Percentiles rank a stretch among this genome's conserved stretches.
These are phyloP conservation scores for Drosophila neoperkinsi DNA, from an alignment of 2,888 invertebrate genomes.

Conservation along the genomic window DNA sequence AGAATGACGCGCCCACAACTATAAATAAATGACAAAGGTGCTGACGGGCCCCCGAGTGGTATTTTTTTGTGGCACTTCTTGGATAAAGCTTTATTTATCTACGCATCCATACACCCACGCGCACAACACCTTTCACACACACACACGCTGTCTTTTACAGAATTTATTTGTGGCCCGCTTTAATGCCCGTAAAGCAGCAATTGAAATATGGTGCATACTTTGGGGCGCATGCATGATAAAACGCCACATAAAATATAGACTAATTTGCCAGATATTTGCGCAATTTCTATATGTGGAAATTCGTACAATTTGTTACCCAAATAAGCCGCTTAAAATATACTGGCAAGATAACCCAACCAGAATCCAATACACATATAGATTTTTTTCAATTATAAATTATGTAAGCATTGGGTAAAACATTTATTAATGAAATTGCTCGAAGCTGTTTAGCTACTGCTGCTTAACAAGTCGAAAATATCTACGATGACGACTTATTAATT, in stretches of 20 bases:
- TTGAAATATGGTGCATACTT: slow-evolving; percentile 58
- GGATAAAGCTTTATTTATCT: slow-evolving; percentile 20
- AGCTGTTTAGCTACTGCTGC: slow-evolving; percentile 51
- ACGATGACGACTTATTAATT: slow-evolving; percentile 29
- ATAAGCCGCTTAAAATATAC: slow-evolving; percentile 35
- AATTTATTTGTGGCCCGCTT: slow-evolving; percentile 54
- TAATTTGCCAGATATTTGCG: slow-evolving; percentile 64
- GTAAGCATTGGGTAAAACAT: slow-evolving; percentile 51
- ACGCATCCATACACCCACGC: slow-evolving; percentile 5
- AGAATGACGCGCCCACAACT: slow-evolving; percentile 54
- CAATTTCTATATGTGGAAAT: slow-evolving; percentile 30
- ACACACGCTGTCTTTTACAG: slow-evolving; percentile 3
- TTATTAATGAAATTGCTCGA: slow-evolving; percentile 70
- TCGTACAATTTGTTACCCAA: slow-evolving; percentile 30
- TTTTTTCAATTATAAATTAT: slow-evolving; percentile 45
- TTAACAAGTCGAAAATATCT: slow-evolving; percentile 40
- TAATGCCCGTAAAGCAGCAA: slow-evolving; percentile 45
- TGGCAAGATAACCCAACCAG: slow-evolving; percentile 14
- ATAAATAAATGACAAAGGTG: slow-evolving; percentile 70
- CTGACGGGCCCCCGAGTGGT: slow-evolving; percentile 35
- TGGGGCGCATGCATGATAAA: slow-evolving; percentile 53
- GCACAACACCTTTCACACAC: slow-evolving; percentile 1
- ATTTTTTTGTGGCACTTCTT: slow-evolving; percentile 38
- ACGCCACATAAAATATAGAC: slow-evolving; percentile 48
- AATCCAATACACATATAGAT: slow-evolving; percentile 1